phyloP scores from a whole-genome alignment of 2,113 vertebrate species.

The Phocoena phocoena region DNA sequence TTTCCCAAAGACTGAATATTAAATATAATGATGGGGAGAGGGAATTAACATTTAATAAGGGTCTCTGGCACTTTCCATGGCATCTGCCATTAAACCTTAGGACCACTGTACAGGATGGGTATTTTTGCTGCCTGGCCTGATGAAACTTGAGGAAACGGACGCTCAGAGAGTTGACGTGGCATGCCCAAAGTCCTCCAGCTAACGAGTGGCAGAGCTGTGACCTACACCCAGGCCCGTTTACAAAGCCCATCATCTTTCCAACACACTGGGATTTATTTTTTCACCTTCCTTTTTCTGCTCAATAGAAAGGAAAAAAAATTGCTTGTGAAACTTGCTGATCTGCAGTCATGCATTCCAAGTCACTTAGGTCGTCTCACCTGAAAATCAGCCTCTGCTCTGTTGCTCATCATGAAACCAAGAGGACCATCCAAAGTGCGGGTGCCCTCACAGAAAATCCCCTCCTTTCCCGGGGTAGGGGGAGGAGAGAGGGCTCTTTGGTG shows the following conservation, averaged over 20 bases:
- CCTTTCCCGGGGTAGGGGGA: neutral
- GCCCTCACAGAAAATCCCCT: neutral
- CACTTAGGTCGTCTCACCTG: neutral
- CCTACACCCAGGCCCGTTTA: neutral
- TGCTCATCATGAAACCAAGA: neutral
- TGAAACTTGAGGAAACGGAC: neutral
- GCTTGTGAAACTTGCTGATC: neutral
- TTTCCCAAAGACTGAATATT: neutral
- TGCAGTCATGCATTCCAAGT: neutral
- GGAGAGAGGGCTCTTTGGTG: neutral
- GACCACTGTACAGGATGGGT: neutral
- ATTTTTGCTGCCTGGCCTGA: neutral
- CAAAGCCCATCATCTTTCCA: neutral
- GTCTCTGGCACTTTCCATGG: neutral
- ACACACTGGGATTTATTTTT: neutral
- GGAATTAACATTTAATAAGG: neutral
- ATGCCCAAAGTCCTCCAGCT: neutral
- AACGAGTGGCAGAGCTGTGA: neutral
- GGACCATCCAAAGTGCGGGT: neutral
- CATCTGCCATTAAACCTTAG: neutral
- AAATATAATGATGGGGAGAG: neutral
- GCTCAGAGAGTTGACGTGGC: neutral
- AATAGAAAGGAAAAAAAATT: neutral
- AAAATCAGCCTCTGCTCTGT: neutral
- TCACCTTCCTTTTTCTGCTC: neutral